These are phyloP conservation scores for Cyphomyrus discorhynchus DNA, from an alignment of 2,113 vertebrate species.

Conservation along the genomic window DNA sequence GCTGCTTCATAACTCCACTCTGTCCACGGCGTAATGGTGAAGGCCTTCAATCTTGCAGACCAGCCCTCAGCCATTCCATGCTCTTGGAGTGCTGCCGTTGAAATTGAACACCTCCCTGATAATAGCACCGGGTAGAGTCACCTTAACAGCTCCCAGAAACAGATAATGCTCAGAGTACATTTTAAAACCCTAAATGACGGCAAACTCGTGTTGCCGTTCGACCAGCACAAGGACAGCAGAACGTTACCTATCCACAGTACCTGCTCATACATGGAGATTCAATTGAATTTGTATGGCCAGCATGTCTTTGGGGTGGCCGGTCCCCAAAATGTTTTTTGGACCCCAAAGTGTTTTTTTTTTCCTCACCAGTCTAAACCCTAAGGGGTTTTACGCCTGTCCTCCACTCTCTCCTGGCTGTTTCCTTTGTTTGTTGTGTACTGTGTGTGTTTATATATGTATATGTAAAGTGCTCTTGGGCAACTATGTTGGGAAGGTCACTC, in stretches of 20 bases:
- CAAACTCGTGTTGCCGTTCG: background rate
- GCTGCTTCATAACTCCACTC: background rate
- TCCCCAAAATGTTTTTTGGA: background rate
- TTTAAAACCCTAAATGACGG: background rate
- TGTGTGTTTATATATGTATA: background rate
- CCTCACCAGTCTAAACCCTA: background rate
- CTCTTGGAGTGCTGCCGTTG: background rate
- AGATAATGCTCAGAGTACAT: background rate
- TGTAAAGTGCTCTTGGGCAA: background rate
- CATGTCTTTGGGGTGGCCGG: background rate
- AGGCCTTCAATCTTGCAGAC: background rate
- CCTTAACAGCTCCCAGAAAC: background rate
- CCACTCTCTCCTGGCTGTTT: background rate
- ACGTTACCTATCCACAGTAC: background rate
- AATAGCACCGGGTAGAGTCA: background rate
- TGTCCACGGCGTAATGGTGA: background rate
- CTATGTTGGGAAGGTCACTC: background rate
- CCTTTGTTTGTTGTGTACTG: background rate
- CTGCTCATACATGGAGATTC: background rate
- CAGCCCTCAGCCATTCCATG: background rate
- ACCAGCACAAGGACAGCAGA: background rate
- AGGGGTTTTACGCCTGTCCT: background rate
- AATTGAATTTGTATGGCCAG: background rate
- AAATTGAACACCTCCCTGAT: slow-evolving; percentile 14
- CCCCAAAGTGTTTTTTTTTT: background rate